Percentiles rank a stretch among this genome's conserved stretches.
Evolutionary conservation across 2,113 vertebrate genomes (phyloP).

Genomic region (Gavia stellata): DNA sequence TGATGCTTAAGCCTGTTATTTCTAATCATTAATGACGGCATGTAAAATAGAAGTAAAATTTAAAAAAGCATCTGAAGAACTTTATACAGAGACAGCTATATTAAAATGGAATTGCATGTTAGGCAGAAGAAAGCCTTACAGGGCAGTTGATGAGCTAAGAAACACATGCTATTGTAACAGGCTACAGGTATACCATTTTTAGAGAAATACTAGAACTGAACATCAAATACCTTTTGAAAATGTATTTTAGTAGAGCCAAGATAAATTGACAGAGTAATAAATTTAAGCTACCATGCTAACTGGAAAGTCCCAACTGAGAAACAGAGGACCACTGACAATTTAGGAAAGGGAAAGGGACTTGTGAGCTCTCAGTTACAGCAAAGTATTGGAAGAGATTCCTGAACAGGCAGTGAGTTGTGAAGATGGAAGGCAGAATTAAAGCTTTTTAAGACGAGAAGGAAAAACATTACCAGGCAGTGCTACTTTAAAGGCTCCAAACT

Average conservation of each 20-base stretch:
- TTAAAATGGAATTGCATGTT: background rate
- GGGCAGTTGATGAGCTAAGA: background rate
- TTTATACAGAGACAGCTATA: background rate
- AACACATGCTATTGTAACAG: background rate
- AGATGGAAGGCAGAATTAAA: background rate
- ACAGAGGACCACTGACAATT: background rate
- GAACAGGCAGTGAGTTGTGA: background rate
- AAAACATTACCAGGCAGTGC: background rate
- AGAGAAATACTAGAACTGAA: background rate
- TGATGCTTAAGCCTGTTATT: background rate
- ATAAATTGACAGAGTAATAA: background rate
- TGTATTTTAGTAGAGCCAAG: background rate
- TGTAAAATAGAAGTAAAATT: background rate
- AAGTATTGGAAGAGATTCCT: background rate
- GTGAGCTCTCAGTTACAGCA: background rate
- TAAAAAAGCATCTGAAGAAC: background rate
- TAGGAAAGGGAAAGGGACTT: background rate
- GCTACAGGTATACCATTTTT: background rate
- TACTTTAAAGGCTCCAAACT: background rate
- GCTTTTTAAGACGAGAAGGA: background rate
- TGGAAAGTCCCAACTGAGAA: background rate
- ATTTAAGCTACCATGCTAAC: background rate
- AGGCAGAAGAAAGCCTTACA: background rate
- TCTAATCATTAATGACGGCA: background rate
- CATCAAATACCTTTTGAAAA: background rate